Evolutionary conservation across 2,113 vertebrate genomes (phyloP).

Genomic region (Nibea coibor): DNA sequence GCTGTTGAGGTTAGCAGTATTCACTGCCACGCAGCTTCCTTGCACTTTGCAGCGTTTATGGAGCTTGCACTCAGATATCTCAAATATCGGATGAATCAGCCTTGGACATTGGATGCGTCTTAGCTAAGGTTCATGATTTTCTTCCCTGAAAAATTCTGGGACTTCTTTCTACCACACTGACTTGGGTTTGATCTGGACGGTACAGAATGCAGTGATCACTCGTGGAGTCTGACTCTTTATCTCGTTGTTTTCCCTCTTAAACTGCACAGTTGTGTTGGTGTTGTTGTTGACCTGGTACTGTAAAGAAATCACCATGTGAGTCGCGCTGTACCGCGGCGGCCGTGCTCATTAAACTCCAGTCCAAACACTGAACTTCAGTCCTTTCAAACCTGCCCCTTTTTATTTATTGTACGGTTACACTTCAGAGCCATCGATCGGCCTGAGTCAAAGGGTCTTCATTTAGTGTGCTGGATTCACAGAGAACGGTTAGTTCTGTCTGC

Average conservation of each 20-base stretch:
- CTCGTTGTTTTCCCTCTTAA: constrained; percentile 2
- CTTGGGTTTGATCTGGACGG: background rate
- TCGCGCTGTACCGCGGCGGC: background rate
- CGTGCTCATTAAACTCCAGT: background rate
- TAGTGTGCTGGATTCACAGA: constrained; percentile 26
- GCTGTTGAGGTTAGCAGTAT: background rate
- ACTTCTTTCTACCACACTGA: no score
- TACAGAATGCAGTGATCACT: background rate
- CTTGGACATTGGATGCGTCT: background rate
- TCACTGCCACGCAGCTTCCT: background rate
- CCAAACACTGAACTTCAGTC: constrained; percentile 3
- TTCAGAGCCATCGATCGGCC: constrained; percentile 26
- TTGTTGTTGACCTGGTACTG: background rate
- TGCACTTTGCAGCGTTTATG: background rate
- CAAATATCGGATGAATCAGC: background rate
- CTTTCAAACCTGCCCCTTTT: constrained; percentile 24
- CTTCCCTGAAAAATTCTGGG: background rate
- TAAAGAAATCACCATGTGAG: background rate
- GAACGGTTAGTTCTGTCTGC: constrained; percentile 1
- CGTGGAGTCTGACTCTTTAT: background rate
- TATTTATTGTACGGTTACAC: constrained; percentile 14
- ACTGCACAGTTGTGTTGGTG: background rate
- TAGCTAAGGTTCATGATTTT: background rate
- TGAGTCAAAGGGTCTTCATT: constrained; percentile 24
- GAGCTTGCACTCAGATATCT: background rate